Base-by-base conservation (phyloP, 2,797 vertebrate species). In the Erpetoichthys calabaricus region DNA sequence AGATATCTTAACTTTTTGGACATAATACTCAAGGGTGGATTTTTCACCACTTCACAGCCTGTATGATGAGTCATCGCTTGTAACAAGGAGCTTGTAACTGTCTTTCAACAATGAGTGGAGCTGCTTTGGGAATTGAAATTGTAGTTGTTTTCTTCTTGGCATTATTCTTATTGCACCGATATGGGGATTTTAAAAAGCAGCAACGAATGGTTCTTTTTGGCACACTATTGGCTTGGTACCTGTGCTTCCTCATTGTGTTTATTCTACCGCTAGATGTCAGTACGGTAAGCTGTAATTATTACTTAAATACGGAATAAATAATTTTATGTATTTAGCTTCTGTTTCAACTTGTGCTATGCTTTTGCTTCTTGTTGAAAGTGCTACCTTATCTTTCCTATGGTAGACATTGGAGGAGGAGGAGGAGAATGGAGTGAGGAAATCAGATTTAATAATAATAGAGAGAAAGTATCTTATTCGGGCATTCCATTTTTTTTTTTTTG, bases 221-320 rank as follows among this genome's bases (percentile, higher is more conserved):
- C 67, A 98, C 94, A 0, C 75, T 97, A 60, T 75, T 98, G 71
- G 94, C 94, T 71, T 97, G 94, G 94, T 96, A 95, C 73, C 89
- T 98, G 68, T 97, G 95, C 71, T 96, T 98, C 74, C 89, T 97
- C 67, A 98, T 97, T 65, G 90, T 98, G 57, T 96, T 97, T 72
- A 97, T 96, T 67, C 64, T 98, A 52, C 95, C 95, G 1, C 78
- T 98, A 75, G 95, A 98, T 67, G 93, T 97, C 69, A 97, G 90
- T 75, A 95, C 92, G 87, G 94, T 98, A 74, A 77, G 90, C 63
- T 4, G 7, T 3, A 7, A 44, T 53, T 25, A 25, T 25, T 25
- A 25, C 25, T 25, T 25, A 25, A 25, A 25, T 25, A 25, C 25
- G 25, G 25, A 25, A 25, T 25, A 25, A 25, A 25, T 25, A 25